phyloP scores from a whole-genome alignment of 2,113 vertebrate species.

The Tyto alba region DNA sequence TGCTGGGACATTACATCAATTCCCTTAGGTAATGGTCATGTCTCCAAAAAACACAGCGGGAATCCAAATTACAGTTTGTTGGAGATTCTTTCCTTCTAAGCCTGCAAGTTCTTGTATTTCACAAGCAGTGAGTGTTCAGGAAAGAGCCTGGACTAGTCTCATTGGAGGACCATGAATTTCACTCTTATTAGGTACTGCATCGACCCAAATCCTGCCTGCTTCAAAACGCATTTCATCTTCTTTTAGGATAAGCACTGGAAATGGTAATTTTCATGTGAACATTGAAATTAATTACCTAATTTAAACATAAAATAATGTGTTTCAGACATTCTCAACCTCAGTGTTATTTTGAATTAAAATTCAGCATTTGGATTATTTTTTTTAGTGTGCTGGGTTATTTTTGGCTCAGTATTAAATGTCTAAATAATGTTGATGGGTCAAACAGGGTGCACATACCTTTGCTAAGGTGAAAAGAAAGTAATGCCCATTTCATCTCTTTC shows the following conservation, averaged over 20 bases:
- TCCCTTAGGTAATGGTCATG: background rate
- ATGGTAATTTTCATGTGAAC: background rate
- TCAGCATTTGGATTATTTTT: background rate
- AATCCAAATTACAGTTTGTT: background rate
- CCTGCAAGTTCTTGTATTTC: background rate
- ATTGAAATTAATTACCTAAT: background rate
- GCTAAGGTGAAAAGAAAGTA: background rate
- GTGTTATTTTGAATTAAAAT: background rate
- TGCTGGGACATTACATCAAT: constrained; percentile 7
- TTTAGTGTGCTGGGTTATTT: background rate
- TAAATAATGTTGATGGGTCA: background rate
- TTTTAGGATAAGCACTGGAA: background rate
- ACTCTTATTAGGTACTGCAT: background rate
- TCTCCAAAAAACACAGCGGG: background rate
- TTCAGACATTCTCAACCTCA: background rate
- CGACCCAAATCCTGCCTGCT: background rate
- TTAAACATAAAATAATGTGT: background rate
- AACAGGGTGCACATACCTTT: background rate
- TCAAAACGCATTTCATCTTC: background rate
- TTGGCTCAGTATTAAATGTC: background rate
- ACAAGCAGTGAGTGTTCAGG: background rate
- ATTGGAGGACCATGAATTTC: background rate
- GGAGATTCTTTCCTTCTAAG: background rate
- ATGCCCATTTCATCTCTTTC: background rate
- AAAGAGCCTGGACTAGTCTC: background rate